These are phyloP conservation scores for Nematolebias whitei DNA, from an alignment of 2,113 vertebrate genomes.

Conservation along the genomic window DNA sequence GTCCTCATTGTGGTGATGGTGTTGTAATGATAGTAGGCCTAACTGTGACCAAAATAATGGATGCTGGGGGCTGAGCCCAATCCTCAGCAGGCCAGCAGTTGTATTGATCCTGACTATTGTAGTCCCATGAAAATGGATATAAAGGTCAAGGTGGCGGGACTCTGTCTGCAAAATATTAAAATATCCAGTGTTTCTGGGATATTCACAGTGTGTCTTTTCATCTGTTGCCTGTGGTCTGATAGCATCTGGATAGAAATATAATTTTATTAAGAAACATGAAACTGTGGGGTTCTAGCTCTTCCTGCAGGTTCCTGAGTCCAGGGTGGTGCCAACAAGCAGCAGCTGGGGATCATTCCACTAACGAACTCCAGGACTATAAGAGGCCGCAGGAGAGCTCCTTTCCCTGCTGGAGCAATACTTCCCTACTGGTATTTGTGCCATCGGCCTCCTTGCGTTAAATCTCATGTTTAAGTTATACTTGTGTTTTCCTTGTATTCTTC, in stretches of 20 bases:
- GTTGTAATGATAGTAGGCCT: conserved; percentile 12
- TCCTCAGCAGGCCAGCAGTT: conserved; percentile 47
- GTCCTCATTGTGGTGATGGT: conserved; percentile 4
- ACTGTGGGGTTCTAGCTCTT: too few species aligned
- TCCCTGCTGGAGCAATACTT: too few species aligned
- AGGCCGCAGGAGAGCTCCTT: too few species aligned
- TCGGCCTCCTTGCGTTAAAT: too few species aligned
- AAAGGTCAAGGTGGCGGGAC: conserved; percentile 70
- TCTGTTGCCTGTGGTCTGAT: conserved; percentile 47
- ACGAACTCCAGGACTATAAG: too few species aligned
- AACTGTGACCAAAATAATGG: conserved; percentile 14
- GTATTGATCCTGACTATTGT: conserved; percentile 64
- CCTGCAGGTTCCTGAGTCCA: too few species aligned
- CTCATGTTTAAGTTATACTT: too few species aligned
- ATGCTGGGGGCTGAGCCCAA: conserved; percentile 31
- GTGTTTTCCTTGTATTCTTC: too few species aligned
- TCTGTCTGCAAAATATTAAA: conserved; percentile 78
- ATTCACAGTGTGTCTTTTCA: conserved; percentile 44
- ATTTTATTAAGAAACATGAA: conserved; percentile 30
- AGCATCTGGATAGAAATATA: conserved; percentile 52
- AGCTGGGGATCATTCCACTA: too few species aligned
- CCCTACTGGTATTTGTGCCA: too few species aligned
- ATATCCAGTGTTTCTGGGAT: conserved; percentile 68
- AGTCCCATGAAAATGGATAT: conserved; percentile 61
- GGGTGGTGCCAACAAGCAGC: too few species aligned